Percentiles rank a stretch among this genome's conserved stretches.
These are phyloP conservation scores for Oryzias curvinotus DNA, from an alignment of 2,113 vertebrate species.

Conservation along the genomic window DNA sequence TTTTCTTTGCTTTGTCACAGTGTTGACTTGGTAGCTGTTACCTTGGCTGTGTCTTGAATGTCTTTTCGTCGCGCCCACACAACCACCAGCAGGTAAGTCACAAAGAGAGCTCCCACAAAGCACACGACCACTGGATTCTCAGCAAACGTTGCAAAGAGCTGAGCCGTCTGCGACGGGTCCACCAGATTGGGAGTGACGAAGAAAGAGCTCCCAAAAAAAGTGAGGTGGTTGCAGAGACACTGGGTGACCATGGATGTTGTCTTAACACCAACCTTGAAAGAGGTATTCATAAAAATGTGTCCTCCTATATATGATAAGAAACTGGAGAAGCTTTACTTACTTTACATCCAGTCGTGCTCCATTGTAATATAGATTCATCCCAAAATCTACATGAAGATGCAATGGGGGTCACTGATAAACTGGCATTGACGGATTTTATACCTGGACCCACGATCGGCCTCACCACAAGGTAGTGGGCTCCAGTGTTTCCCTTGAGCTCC, in stretches of 20 bases:
- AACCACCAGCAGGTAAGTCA: constrained; percentile 79
- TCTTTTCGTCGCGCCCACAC: constrained; percentile 90
- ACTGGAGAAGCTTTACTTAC: constrained; percentile 66
- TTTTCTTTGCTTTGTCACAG: background rate
- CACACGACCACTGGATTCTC: constrained; percentile 90
- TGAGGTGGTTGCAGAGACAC: constrained; percentile 90
- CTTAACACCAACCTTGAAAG: constrained; percentile 83
- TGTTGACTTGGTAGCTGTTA: constrained; percentile 36
- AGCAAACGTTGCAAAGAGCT: constrained; percentile 86
- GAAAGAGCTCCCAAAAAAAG: constrained; percentile 90
- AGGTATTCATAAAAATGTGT: background rate
- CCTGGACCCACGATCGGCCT: constrained; percentile 74
- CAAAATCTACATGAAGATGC: constrained; percentile 85
- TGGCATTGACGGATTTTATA: constrained; percentile 66
- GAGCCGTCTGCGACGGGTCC: constrained; percentile 77
- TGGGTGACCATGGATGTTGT: constrained; percentile 77
- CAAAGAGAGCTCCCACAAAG: constrained; percentile 82
- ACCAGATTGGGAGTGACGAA: constrained; percentile 86
- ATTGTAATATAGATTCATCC: constrained; percentile 75
- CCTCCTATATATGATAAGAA: background rate
- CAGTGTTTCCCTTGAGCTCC: constrained; percentile 75
- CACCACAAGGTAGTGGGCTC: constrained; percentile 82
- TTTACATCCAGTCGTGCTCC: constrained; percentile 82
- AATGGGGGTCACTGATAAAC: constrained; percentile 80
- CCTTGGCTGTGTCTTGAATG: constrained; percentile 82